Base-by-base conservation (phyloP, 1,140 invertebrate genomes). In the Drosophila miranda region DNA sequence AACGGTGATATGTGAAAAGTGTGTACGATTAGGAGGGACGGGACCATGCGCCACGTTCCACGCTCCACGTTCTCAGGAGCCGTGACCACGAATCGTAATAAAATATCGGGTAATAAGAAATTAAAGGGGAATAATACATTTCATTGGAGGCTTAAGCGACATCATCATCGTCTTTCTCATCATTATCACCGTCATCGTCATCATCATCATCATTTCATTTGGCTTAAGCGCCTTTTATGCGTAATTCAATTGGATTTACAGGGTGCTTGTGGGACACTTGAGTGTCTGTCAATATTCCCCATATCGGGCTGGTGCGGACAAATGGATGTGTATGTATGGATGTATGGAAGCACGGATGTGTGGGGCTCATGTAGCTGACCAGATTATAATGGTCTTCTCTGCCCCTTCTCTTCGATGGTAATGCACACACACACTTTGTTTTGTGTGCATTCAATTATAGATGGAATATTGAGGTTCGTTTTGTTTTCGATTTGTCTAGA, bases 161-260 rank as follows among this genome's bases (percentile, higher is more conserved):
- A 43, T 34, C 53, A 57, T 71, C 57, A 52, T 61, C 34, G 19
- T 53, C 63, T n/a, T 55, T 64, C 43, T 77, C 57, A 19, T 19
- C 19, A 45, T 81, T 42, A 28, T 60, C 66, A 45, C 19, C 19
- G 19, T 19, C 19, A 19, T 19, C 19, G 19, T 44, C 63, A 53
- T 48, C 53, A 74, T 59, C 52, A 68, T 30, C 46, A 45, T 86
- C 81, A 61, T 86, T 84, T 84, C 74, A 64, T 87, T 86, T 76
- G 69, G 49, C 70, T 86, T 87, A 86, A 86, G 81, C 81, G 81
- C 81, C 81, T 87, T 75, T 87, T 80, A 86, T 86, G 81, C 81
- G 77, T 87, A 87, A 87, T 86, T 86, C 81, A 87, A 87, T 86
- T 81, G 74, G 82, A 78, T 86, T 86, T 86, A 86, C 81, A 86